phyloP scores from a whole-genome alignment of 1,140 invertebrate species.

The Asbolus verrucosus region DNA sequence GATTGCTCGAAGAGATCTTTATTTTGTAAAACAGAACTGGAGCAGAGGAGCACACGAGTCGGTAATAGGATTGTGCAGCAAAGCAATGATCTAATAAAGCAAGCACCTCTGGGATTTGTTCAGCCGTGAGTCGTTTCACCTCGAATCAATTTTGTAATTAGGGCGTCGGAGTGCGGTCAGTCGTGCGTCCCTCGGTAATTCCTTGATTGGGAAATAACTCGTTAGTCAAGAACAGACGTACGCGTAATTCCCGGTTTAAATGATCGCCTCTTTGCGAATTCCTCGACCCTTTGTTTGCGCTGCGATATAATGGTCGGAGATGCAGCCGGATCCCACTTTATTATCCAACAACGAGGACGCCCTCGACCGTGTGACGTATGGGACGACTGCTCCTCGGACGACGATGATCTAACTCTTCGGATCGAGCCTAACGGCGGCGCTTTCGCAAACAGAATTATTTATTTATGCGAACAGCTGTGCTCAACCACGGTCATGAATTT shows the following conservation, averaged over 20 bases:
- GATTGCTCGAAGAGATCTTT: slow-evolving; percentile 38
- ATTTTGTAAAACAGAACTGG: slow-evolving; percentile 49
- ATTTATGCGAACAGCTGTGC: slow-evolving; percentile 24
- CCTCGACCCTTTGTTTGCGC: slow-evolving; percentile 29
- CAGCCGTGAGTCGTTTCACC: slow-evolving; percentile 59
- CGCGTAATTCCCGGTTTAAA: slow-evolving; percentile 40
- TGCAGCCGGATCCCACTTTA: slow-evolving; percentile 28
- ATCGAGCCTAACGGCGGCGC: slow-evolving; percentile 14
- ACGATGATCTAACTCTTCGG: slow-evolving; percentile 37
- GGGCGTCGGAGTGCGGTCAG: slow-evolving; percentile 54
- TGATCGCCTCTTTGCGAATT: slow-evolving; percentile 40
- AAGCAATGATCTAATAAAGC: slow-evolving; percentile 63
- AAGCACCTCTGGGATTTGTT: slow-evolving; percentile 60
- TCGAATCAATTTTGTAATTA: slow-evolving; percentile 63
- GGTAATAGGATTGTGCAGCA: slow-evolving; percentile 61
- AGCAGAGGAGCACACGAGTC: slow-evolving; percentile 46
- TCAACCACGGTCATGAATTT: slow-evolving; percentile 26
- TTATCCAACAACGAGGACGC: slow-evolving; percentile 33
- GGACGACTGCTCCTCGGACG: too few relatives aligned
- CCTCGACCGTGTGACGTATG: slow-evolving; percentile 31
- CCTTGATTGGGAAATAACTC: slow-evolving; percentile 60
- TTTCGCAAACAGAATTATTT: slow-evolving; percentile 29
- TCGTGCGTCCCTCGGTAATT: slow-evolving; percentile 58
- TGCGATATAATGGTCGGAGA: slow-evolving; percentile 31
- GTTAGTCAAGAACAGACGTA: slow-evolving; percentile 51